phyloP scores from a whole-genome alignment of 2,888 invertebrate species.

The Pseudoips prasinana region DNA sequence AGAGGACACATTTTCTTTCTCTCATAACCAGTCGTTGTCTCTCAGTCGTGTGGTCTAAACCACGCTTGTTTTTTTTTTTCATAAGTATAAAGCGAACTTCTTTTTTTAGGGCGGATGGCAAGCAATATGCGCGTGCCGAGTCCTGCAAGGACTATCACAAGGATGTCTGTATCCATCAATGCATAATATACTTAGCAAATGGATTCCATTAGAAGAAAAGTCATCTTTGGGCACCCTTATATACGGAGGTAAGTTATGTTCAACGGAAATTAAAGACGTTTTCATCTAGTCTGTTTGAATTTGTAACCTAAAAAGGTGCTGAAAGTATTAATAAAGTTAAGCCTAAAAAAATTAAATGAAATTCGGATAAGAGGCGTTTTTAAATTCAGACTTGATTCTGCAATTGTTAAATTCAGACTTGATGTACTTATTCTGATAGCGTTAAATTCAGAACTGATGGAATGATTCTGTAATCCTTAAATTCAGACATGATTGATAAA shows the following conservation, averaged over 20 bases:
- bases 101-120: constrained; percentile 83
- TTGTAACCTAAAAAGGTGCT: background rate
- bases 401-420: background rate
- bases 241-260: constrained; percentile 20
- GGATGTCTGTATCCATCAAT: constrained; percentile 86
- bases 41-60: too few species aligned
- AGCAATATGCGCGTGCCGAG: constrained; percentile 84
- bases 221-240: constrained; percentile 9
- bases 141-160: constrained; percentile 88
- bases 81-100: too few species aligned
- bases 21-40: too few species aligned
- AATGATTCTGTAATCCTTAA: too few species aligned
- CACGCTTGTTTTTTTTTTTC: too few species aligned
- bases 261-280: constrained; percentile 14
- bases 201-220: constrained; percentile 3
- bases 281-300: background rate
- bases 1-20: too few species aligned
- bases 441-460: too few species aligned
- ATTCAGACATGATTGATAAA: too few species aligned
- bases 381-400: background rate
- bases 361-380: background rate
- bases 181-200: constrained; percentile 85
- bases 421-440: background rate
- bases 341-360: background rate
- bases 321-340: background rate